Evolutionary conservation across 2,113 vertebrate species (phyloP), one percentile per base, ranked within the genome.

Genomic region (Atherinomorus stipes): DNA sequence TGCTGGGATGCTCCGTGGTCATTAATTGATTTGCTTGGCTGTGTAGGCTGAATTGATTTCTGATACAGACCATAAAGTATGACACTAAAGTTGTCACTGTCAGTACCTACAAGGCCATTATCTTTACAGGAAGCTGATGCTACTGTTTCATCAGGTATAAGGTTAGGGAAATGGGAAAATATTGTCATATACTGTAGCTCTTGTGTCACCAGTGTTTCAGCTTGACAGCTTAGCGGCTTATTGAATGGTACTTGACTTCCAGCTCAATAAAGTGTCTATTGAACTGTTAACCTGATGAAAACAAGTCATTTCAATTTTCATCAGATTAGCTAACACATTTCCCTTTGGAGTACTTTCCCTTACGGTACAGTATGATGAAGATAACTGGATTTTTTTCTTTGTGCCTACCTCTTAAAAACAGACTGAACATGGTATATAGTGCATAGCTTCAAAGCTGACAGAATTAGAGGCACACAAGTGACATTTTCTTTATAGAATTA

Each of bases 31-130:
- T 68, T 76, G 45, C 67, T 57, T 74, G 78, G 64, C 74, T 47
- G 44, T 77, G 84, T 76, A 63, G 78, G 68, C 58, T 72, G 45
- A 76, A 90, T 89, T 78, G 80, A 83, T 90, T 81, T 69, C 47
- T 65, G 49, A 44, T 77, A 51, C 67, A 83, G 68, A 52, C 50
- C 78, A 71, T 90, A 86, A 87, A 89, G 64, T 75, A 83, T 72
- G 68, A 64, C 61, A 66, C 56, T 73, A 56, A 78, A 64, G 54
- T 40, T 76, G 65, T 80, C 77, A 66, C 66, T 84, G 73, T 84
- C 74, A 77, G 42, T 51, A 52, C 31, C 38, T 70, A 71, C 74
- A 86, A 76, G 70, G 65, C 74, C 28, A 44, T 81, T 80, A 78
- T 73, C 67, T 87, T 85, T 70, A 73, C 45, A 63, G 25, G 38